Base-by-base conservation (phyloP, 2,113 vertebrate genomes). In the Tichodroma muraria region DNA sequence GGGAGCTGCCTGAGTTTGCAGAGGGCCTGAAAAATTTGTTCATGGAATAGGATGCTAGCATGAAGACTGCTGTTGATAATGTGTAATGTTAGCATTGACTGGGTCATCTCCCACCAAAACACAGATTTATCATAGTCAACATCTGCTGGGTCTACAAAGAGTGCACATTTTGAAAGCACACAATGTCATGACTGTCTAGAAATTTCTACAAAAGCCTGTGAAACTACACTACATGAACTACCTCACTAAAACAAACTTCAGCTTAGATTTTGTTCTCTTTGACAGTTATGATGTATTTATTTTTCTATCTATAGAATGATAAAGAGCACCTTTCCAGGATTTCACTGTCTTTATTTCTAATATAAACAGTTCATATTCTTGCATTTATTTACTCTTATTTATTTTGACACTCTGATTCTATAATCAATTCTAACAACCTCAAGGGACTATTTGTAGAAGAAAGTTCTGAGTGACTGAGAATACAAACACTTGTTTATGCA, bases 401-500 rank as follows among this genome's bases (percentile, higher is more conserved):
- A 49, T 81, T 91, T 89, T 94, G 84, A 91, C 80, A 54, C 54
- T 30, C 37, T 38, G 65, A 84, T 69, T 84, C n/a, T 38, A 12
- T 75, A 82, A 95, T 94, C 78, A 87, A 7, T 85, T 92, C 85
- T 35, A 69, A 28, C 35, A 75, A 63, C 68, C 75, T 57, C 84
- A 59, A 17, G 89, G 78, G 84, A 69, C 65, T 87, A 18, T 85
- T 91, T 94, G 63, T 66, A 83, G 88, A 78, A 88, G 80, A 68
- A 44, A 59, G 31, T 82, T 85, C 42, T 73, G 78, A 85, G 73
- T 79, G 81, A 80, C 15, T 82, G 63, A 42, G 89, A 77, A 23
- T 80, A 88, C 79, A 85, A 95, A 59, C 64, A 76, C 59, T 89
- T 91, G 54, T 93, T 96, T 95, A 85, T 69, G 59, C 75, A 87